Base-by-base conservation (phyloP, 2,113 vertebrate species). In the Periophthalmodon schlosseri region DNA sequence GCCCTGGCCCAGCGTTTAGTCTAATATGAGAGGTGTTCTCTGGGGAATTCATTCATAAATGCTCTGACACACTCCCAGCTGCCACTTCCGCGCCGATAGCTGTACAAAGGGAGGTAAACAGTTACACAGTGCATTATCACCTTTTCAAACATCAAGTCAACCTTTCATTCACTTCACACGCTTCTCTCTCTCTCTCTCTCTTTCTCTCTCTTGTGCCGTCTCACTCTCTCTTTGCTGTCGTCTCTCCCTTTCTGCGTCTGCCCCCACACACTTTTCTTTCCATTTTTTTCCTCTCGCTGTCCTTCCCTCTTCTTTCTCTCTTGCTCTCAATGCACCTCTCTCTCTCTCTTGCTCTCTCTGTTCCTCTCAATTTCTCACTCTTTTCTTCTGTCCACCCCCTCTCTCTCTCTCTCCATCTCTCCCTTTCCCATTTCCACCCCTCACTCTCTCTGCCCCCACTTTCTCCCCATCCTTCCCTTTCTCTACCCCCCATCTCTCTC, bases 1-100 rank as follows among this genome's bases (percentile, higher is more conserved):
- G 68, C 77, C 69, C 49, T 49, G 73, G 83, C 80, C 78, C 78
- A 76, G 69, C 60, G 50, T 76, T 81, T 78, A 74, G 73, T 71
- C 84, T 76, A 66, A 71, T 33, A 52, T 24, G 47, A 75, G 70
- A 50, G 18, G 73, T 24, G 21, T 46, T 24, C 69, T 67, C 46
- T 2, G 73, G 84, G 72, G 80, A 75, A 77, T 78, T 74, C 70
- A 67, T 65, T 57, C 67, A 67, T 44, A 68, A 64, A 72, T 28
- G 63, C 70, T 65, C 50, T 70, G 46, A 44, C 34, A 65, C 50
- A 67, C 75, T 68, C 72, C 44, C 44, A 77, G 14, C 39, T 36
- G n/a, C 63, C 58, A 36, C 47, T 68, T 78, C 72, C 75, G 20
- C 60, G 64, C 60, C 24, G 46, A 86, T 63, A 74, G 15, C 1